phyloP scores from a whole-genome alignment of 1,140 invertebrate species.

The Glossosoma conforme region DNA sequence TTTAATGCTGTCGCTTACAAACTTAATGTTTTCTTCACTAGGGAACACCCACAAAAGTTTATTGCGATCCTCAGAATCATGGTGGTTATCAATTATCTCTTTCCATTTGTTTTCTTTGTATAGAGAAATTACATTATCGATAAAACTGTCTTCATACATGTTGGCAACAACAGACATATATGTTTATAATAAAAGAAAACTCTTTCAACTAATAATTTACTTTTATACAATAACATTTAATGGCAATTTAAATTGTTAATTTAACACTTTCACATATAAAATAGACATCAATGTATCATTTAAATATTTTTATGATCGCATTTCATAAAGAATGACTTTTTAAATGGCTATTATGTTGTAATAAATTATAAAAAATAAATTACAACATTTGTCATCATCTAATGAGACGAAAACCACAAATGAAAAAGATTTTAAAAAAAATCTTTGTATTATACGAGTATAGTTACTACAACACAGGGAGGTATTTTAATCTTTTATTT shows the following conservation, averaged over 20 bases:
- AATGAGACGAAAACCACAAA: no score
- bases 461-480: no score
- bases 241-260: not conserved
- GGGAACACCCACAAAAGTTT: slow-evolving; percentile 48
- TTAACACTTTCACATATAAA: not conserved
- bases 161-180: not conserved
- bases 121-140: slow-evolving; percentile 7
- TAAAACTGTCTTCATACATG: slow-evolving; percentile 11
- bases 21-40: slow-evolving; percentile 41
- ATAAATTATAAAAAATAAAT: no score
- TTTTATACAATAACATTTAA: not conserved
- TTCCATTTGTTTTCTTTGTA: slow-evolving; percentile 37
- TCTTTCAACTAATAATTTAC: not conserved
- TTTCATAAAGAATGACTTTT: no score
- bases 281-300: not conserved
- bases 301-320: not conserved
- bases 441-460: no score
- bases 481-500: no score
- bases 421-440: no score
- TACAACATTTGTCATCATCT: no score
- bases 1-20: slow-evolving; percentile 35
- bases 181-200: not conserved
- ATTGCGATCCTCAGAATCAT: slow-evolving; percentile 38
- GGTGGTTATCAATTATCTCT: slow-evolving; percentile 38
- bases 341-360: no score